A percentile compares a stretch with the other conserved stretches of the same genome.
phyloP scores from a whole-genome alignment of 2,797 vertebrate species.

The Macropus fuliginosus region DNA sequence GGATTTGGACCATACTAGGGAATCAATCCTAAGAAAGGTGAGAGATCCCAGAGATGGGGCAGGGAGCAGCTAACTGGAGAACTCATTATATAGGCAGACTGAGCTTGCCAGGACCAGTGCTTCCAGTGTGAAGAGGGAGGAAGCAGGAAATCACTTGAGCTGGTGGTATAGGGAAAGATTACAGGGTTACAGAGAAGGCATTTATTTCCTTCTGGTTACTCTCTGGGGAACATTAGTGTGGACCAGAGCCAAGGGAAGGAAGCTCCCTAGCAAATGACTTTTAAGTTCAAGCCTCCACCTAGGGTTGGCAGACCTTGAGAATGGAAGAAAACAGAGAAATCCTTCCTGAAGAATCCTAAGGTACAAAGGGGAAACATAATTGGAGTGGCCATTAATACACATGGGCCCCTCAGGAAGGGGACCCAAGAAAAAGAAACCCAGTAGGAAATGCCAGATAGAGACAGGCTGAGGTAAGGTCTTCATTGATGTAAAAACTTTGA shows the following conservation, averaged over 20 bases:
- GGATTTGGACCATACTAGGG: not conserved
- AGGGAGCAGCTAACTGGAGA: not conserved
- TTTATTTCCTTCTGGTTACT: not conserved
- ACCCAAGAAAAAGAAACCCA: not conserved
- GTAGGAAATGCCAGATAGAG: not conserved
- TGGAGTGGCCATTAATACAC: not conserved
- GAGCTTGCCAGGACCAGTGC: not conserved
- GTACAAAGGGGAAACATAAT: not conserved
- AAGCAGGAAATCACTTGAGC: not conserved
- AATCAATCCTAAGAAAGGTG: not conserved
- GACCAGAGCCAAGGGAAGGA: not conserved
- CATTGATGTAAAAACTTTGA: not conserved
- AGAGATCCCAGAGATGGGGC: not conserved
- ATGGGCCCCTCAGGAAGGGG: not conserved
- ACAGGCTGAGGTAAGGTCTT: not conserved
- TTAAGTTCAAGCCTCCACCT: not conserved
- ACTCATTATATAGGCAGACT: not conserved
- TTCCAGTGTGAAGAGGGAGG: not conserved
- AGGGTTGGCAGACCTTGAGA: not conserved
- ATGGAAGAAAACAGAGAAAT: not conserved
- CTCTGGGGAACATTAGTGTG: not conserved
- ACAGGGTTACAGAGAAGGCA: not conserved
- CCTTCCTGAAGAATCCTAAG: not conserved
- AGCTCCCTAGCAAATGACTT: not conserved
- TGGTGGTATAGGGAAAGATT: not conserved